Evolutionary conservation across 2,888 invertebrate genomes (phyloP), one percentile per base, ranked within the genome.

Genomic region (Clepsis dumicolana): DNA sequence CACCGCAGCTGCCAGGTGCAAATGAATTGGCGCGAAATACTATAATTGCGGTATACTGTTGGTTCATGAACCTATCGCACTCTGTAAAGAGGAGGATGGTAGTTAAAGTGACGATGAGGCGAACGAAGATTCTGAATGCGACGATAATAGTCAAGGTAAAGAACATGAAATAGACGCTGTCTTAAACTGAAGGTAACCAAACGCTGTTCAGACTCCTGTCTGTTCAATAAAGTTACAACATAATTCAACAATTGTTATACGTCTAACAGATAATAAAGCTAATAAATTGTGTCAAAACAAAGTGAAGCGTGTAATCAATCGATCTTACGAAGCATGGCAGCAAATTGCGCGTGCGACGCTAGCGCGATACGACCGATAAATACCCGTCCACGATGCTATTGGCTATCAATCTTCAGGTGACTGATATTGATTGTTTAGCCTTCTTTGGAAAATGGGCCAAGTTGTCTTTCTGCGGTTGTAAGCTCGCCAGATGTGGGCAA

Each of bases 1-100:
- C 81, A 78, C 76, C 38, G 50, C 61, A 62, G 54, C 54, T 61
- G 77, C 79, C 85, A 83, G 83, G 83, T 84, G 85, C 80, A 75
- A 60, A 63, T 62, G 72, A 66, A 72, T 68, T 63, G 61, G 10
- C 61, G 61, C 57, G 66, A 66, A 73, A 70, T 73, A 72, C 69
- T 27, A 52, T 25, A 52, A 50, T 18, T 38, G 54, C 35, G 35
- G 50, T 35, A n/a, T n/a, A 62, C 35, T 56, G 60, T 25, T 29
- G 5, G n/a, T 59, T 59, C n/a, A 12, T 48, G 4, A 21, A 48
- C 48, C 44, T 16, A 18, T 44, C 18, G 8, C 4, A 8, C 38
- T 16, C 44, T 18, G 8, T 8, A 5, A 21, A 2, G 41, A 44
- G 25, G 64, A 50, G 50, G 35, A 18, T 10, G 5, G 8, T 16